A percentile compares a stretch with the other conserved stretches of the same genome.
Conservation (phyloP, 1,140 invertebrate species). For the Polypedilum vanderplanki region DNA sequence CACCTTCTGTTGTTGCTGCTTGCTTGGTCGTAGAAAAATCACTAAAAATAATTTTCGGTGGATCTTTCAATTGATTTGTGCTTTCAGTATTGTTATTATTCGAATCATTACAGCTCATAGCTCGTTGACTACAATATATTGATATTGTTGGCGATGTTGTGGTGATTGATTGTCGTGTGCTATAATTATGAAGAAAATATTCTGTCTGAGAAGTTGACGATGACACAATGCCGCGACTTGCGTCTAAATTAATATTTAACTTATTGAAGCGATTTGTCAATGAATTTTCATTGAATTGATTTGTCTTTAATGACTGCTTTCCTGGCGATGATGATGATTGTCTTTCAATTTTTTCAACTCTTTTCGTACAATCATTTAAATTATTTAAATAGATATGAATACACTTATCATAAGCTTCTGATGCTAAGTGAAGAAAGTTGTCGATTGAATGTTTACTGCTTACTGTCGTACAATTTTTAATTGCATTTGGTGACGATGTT, state of each 20-base stretch:
- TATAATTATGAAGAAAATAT: neutral
- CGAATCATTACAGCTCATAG: conserved; percentile 26
- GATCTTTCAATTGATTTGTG: conserved; percentile 23
- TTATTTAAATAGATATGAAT: conserved; percentile 22
- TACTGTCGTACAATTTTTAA: neutral
- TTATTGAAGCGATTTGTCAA: neutral
- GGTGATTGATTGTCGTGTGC: neutral
- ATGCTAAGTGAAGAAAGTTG: neutral
- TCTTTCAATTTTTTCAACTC: conserved; percentile 4
- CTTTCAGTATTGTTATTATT: conserved; percentile 1
- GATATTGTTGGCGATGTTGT: neutral
- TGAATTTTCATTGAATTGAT: neutral
- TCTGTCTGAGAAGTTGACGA: neutral
- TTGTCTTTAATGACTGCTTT: neutral
- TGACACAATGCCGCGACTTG: neutral
- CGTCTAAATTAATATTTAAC: neutral
- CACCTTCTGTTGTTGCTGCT: neutral
- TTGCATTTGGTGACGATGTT: neutral
- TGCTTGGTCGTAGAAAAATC: neutral
- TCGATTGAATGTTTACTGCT: neutral
- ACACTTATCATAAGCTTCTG: neutral
- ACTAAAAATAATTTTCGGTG: conserved; percentile 21
- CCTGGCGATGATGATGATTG: neutral
- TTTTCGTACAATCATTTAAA: neutral
- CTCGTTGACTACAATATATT: neutral